A percentile compares a stretch with the other conserved stretches of the same genome.
Conservation (phyloP, 2,797 vertebrate species). For the Acestrorhynchus altus region DNA sequence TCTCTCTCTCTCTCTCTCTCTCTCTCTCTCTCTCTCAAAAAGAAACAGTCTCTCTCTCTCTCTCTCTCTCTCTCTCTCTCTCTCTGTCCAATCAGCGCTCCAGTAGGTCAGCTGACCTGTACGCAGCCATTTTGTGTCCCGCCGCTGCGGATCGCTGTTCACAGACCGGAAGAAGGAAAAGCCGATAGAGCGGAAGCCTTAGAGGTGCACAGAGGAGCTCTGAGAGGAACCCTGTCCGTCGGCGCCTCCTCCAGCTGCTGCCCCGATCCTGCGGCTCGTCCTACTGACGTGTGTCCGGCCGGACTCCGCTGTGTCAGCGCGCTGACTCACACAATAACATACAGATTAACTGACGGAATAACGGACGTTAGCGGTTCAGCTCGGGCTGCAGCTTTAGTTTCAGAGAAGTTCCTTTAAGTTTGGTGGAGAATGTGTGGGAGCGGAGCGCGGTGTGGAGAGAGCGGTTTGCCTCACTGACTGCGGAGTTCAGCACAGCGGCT, state of each 20-base stretch:
- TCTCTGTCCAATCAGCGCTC: constrained; percentile 24
- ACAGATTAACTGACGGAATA: too few species aligned
- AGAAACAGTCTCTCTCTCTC: too few species aligned
- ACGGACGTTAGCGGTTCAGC: constrained; percentile 35
- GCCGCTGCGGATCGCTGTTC: constrained; percentile 55
- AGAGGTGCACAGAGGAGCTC: constrained; percentile 1
- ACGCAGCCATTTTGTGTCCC: constrained; percentile 85
- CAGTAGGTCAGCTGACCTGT: constrained; percentile 82
- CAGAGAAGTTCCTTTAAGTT: too few species aligned
- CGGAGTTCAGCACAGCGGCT: too few species aligned
- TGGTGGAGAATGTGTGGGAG: too few species aligned
- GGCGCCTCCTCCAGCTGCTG: constrained; percentile 1
- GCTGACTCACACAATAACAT: too few species aligned
- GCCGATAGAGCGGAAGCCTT: constrained; percentile 39
- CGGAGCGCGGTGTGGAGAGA: too few species aligned
- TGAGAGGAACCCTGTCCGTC: constrained; percentile 5
- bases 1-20: too few species aligned
- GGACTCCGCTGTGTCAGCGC: too few species aligned
- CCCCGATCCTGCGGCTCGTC: background rate
- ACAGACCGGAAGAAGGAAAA: constrained; percentile 53
- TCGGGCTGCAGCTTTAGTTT: too few species aligned
- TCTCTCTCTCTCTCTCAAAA: too few species aligned
- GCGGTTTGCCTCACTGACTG: too few species aligned
- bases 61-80: constrained; percentile 12
- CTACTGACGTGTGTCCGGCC: background rate